phyloP scores from a whole-genome alignment of 2,113 vertebrate genomes.

The Entomyzon cyanotis region DNA sequence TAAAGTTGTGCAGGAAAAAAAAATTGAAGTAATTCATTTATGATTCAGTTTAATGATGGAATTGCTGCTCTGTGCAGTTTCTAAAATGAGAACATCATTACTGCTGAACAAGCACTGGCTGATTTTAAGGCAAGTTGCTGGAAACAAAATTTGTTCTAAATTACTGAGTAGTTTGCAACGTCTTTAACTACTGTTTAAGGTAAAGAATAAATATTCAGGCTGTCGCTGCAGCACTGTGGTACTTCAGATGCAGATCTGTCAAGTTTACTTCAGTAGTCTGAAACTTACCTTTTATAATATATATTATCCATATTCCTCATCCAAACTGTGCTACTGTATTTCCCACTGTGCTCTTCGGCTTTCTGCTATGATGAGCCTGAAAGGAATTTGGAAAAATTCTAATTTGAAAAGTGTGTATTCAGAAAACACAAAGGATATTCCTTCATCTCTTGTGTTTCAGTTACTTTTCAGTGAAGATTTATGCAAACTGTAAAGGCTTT shows the following conservation, averaged over 20 bases:
- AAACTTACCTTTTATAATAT: background rate
- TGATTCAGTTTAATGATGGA: conserved; percentile 6
- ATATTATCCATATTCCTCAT: background rate
- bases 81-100: background rate
- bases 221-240: background rate
- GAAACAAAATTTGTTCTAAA: conserved; percentile 17
- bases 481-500: background rate
- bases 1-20: background rate
- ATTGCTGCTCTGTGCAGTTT: conserved; percentile 20
- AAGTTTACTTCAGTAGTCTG: background rate
- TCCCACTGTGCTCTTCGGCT: background rate
- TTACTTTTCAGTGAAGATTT: background rate
- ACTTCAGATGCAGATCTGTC: background rate
- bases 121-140: background rate
- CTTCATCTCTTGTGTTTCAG: background rate
- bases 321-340: background rate
- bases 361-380: background rate
- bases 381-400: background rate
- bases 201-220: background rate
- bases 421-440: background rate
- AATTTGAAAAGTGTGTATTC: background rate
- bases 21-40: conserved; percentile 20
- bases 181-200: background rate
- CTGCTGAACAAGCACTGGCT: conserved; percentile 2
- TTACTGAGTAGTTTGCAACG: background rate